Evolutionary conservation across 2,113 vertebrate genomes (phyloP).

Genomic region (Odocoileus virginianus): DNA sequence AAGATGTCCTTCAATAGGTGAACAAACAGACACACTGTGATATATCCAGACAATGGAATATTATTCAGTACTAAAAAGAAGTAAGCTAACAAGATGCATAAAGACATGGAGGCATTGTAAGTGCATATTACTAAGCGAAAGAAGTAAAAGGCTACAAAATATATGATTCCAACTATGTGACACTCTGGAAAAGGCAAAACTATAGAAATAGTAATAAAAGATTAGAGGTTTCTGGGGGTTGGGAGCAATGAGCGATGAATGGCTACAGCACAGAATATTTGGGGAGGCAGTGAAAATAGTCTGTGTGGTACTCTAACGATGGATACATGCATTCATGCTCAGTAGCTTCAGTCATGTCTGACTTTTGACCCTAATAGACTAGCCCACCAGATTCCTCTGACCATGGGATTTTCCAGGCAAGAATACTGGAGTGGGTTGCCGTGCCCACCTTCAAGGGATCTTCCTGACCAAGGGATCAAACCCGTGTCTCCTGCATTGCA

Average conservation of each 20-base stretch:
- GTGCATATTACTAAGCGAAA: background rate
- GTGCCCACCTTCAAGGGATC: background rate
- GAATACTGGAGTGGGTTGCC: background rate
- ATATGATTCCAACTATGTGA: background rate
- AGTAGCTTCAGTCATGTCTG: background rate
- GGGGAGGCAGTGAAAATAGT: background rate
- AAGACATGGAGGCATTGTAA: background rate
- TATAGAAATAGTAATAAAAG: background rate
- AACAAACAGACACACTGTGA: background rate
- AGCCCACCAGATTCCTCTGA: background rate
- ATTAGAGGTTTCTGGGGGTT: background rate
- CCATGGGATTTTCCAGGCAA: background rate
- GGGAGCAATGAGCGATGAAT: background rate
- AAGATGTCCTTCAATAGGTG: background rate
- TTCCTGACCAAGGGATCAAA: background rate
- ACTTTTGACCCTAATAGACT: background rate
- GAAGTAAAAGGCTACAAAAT: background rate
- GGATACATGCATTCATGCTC: background rate
- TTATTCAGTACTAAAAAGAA: background rate
- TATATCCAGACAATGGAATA: background rate
- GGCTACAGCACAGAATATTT: background rate
- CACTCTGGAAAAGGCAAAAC: background rate
- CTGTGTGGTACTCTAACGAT: background rate
- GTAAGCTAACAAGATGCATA: background rate
- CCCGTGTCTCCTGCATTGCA: background rate